Evolutionary conservation across 30 jellyfish, hydroid and myxozoan species (phyloP).

Genomic region (Aurelia sp.): DNA sequence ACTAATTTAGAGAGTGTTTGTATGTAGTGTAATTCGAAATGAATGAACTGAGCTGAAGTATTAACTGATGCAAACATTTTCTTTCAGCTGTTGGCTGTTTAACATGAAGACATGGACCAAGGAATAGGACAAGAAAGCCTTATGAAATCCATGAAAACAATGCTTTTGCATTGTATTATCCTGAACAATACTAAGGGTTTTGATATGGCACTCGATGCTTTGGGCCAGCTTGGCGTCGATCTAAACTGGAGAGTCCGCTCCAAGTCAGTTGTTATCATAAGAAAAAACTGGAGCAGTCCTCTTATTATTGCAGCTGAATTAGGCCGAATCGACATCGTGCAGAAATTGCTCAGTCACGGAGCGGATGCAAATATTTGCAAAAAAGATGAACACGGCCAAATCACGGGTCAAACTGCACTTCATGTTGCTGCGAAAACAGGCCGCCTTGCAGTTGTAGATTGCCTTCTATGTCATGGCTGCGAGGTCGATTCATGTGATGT

Average conservation of each 20-base stretch:
- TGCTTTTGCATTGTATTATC: conserved; percentile 1
- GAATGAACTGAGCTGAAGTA: too few species aligned
- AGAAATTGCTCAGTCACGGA: neutral
- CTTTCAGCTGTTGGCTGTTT: too few species aligned
- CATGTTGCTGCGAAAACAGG: conserved; percentile 7
- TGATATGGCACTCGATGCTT: conserved; percentile 11
- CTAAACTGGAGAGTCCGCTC: conserved; percentile 32
- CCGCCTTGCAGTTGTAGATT: neutral
- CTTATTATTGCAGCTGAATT: neutral
- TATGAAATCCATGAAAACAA: neutral
- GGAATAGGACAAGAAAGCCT: too few species aligned
- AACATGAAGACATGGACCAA: too few species aligned
- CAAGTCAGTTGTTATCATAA: neutral
- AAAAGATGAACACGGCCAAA: neutral
- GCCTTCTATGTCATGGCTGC: neutral
- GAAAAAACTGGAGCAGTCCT: conserved; percentile 4
- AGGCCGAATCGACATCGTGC: conserved; percentile 8
- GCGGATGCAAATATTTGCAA: conserved; percentile 16
- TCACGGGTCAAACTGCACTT: conserved; percentile 16
- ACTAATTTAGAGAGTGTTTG: too few species aligned
- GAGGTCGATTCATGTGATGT: conserved; percentile 5
- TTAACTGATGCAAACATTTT: too few species aligned
- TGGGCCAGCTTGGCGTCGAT: neutral
- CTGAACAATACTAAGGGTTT: neutral
- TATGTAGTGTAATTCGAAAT: too few species aligned